Conservation (phyloP, 2,888 invertebrate species). For the Frankliniella fusca region DNA sequence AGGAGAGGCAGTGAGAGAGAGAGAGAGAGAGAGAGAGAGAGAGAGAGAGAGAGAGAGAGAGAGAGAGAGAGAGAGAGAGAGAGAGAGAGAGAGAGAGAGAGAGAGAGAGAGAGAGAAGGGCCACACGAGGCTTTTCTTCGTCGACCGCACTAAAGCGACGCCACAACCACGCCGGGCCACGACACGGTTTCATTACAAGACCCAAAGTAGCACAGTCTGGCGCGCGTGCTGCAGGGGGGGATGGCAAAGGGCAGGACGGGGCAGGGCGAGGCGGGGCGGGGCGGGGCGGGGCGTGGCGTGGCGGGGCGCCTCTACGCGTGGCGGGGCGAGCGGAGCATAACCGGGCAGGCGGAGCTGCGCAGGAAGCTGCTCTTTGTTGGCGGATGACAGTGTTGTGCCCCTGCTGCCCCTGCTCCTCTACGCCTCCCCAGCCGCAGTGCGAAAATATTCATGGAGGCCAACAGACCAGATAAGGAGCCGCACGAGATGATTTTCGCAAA, state of each 20-base stretch:
- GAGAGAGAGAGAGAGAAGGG: background rate
- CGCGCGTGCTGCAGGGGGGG: too few relatives aligned
- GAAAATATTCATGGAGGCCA: background rate
- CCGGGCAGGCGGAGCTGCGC: background rate
- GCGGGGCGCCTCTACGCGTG: background rate
- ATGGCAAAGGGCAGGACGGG: background rate
- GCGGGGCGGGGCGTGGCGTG: background rate
- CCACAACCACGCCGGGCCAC: background rate
- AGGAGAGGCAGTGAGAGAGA: background rate
- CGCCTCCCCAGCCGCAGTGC: background rate
- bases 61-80: slow-evolving; percentile 24
- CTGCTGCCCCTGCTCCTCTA: too few relatives aligned
- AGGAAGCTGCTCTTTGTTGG: background rate
- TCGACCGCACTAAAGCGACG: too few relatives aligned
- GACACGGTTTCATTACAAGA: background rate
- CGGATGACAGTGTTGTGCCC: slow-evolving; percentile 10
- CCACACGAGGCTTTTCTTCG: too few relatives aligned
- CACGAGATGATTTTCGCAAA: too few relatives aligned
- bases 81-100: background rate
- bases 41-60: slow-evolving; percentile 22
- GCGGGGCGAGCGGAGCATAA: too few relatives aligned
- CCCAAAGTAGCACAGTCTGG: background rate
- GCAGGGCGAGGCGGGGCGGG: background rate
- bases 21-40: slow-evolving; percentile 3
- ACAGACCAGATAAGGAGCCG: background rate